phyloP scores from a whole-genome alignment of 2,113 vertebrate genomes.

The Aix galericulata region DNA sequence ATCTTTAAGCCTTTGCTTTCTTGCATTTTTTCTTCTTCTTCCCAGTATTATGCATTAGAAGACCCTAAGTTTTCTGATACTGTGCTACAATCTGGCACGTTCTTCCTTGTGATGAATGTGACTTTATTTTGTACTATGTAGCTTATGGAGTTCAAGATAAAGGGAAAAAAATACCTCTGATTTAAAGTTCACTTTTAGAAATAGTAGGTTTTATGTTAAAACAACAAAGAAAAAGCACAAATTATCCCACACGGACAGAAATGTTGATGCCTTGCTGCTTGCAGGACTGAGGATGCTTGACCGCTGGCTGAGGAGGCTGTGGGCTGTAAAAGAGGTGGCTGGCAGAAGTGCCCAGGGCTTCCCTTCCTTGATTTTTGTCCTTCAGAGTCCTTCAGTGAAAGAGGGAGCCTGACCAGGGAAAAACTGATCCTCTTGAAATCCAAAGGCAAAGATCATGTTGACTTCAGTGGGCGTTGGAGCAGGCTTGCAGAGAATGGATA shows the following conservation, averaged over 20 bases:
- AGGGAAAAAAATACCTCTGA: not conserved
- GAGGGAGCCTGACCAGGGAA: not conserved
- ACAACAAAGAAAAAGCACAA: not conserved
- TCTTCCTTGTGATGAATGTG: not conserved
- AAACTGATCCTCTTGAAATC: not conserved
- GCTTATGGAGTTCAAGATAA: not conserved
- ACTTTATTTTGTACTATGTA: not conserved
- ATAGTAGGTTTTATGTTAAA: not conserved
- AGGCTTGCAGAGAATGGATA: not conserved
- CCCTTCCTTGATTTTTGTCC: not conserved
- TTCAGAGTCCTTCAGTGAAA: not conserved
- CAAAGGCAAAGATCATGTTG: not conserved
- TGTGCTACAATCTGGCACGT: not conserved
- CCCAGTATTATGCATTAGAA: not conserved
- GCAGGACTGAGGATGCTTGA: not conserved
- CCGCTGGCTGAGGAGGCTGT: accelerated
- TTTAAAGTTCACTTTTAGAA: not conserved
- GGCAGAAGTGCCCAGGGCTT: not conserved
- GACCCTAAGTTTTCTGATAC: accelerated
- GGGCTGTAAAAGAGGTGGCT: not conserved
- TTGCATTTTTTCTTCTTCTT: not conserved
- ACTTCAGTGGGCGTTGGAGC: not conserved
- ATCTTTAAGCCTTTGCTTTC: not conserved
- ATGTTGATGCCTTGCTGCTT: not conserved
- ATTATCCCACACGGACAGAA: not conserved